phyloP scores from a whole-genome alignment of 2,888 invertebrate species.

The Lissocephala sabroskyi region DNA sequence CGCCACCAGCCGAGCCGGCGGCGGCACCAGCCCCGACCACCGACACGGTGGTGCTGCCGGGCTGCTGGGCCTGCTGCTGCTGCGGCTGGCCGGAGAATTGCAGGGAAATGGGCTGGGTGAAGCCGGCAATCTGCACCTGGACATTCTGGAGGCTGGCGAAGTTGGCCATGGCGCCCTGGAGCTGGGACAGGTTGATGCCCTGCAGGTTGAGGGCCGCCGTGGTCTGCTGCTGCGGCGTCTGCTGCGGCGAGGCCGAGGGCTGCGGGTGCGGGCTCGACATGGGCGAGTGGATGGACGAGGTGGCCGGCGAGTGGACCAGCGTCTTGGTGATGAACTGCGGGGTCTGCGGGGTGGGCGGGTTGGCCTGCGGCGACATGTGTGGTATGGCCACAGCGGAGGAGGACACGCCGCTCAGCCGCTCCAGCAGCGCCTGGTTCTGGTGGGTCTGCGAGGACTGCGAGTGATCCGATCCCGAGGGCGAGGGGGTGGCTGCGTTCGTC shows the following conservation, averaged over 20 bases:
- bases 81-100: conserved; percentile 80
- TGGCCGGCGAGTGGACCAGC: conserved; percentile 70
- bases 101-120: conserved; percentile 88
- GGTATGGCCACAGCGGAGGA: conserved; percentile 56
- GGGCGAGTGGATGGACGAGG: conserved; percentile 74
- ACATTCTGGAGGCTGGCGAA: conserved; percentile 84
- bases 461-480: conserved; percentile 69
- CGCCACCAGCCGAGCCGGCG: conserved; percentile 21
- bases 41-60: conserved; percentile 26
- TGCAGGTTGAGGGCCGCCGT: conserved; percentile 76
- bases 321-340: conserved; percentile 67
- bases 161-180: conserved; percentile 75
- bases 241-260: conserved; percentile 68
- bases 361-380: conserved; percentile 69
- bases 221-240: conserved; percentile 67
- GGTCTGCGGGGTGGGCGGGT: conserved; percentile 41
- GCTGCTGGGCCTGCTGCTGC: conserved; percentile 56
- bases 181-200: conserved; percentile 82
- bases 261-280: conserved; percentile 76
- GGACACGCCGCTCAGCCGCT: conserved; percentile 69
- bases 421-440: conserved; percentile 68
- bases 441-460: conserved; percentile 66
- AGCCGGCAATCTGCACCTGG: conserved; percentile 83
- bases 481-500: conserved; percentile 72
- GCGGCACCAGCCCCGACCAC: conserved; percentile 11